Base-by-base conservation (phyloP, 2,797 vertebrate genomes). In the Australoheros facetus region DNA sequence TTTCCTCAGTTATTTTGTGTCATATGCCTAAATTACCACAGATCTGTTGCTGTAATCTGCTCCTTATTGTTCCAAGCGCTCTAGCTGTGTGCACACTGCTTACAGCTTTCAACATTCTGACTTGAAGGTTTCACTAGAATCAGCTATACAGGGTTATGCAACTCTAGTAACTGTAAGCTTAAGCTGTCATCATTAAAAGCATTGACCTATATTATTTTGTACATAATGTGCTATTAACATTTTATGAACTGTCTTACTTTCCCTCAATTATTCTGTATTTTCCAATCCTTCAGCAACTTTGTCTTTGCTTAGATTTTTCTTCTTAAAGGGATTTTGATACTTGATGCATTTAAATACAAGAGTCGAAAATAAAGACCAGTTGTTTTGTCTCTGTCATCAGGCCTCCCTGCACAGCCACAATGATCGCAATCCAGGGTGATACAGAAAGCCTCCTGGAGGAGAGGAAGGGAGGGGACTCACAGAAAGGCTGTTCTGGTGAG, bases 321-420 rank as follows among this genome's bases (percentile, higher is more conserved):
- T 2, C 1, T 21, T 30, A 34, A 3, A 57, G 17, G 32, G 1
- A 56, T 56, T 56, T 32, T 39, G n/a, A 71, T 71, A 73, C 60
- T 54, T 6, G 26, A 77, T 48, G 51, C 39, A 19, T 5, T 75
- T n/a, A 76, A 62, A 64, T 51, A 42, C 28, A 16, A 28, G 11
- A 59, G 12, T 69, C 30, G 55, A 23, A 79, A 71, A 81, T 53
- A 51, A 57, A 58, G 57, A 42, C 59, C 72, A 7, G 75, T 59
- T 82, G 80, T 88, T 32, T 85, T 26, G 83, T 9, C 42, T 39
- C 30, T 87, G 73, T 83, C 75, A 16, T 39, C 92, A 99, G 98
- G 81, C 97, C 98, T 84, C 97, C 98, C 17, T 99, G 98, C 75
- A 99, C 98, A 2, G 97, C 96, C 75, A 99, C 93, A 71, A 97